Conservation (phyloP, 2,113 vertebrate species). For the Ochotona princeps region DNA sequence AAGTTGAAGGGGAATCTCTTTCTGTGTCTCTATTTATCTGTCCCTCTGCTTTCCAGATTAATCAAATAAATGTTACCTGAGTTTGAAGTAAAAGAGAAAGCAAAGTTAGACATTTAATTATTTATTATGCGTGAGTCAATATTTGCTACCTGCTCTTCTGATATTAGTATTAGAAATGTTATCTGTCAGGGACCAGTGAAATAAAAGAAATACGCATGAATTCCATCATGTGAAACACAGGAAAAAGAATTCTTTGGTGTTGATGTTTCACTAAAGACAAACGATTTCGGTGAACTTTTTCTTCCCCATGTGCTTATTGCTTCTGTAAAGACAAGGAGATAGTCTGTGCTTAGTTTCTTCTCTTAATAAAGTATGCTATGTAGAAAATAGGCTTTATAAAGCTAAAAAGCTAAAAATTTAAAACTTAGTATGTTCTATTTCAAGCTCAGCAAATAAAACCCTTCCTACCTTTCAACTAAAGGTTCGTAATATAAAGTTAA, state of each 20-base stretch:
- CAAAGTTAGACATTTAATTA: neutral
- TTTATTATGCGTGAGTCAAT: neutral
- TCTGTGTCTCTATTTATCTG: too few relatives aligned
- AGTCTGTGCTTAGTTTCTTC: neutral
- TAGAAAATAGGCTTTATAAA: slow-evolving; percentile 28
- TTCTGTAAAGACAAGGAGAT: neutral
- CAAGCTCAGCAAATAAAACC: slow-evolving; percentile 45
- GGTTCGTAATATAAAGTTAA: slow-evolving; percentile 4
- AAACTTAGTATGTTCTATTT: neutral
- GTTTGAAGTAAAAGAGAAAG: neutral
- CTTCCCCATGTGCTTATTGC: neutral
- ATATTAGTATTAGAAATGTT: slow-evolving; percentile 1
- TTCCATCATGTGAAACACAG: neutral
- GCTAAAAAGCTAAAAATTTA: slow-evolving; percentile 48
- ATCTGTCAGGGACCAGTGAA: neutral
- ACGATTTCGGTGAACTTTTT: neutral
- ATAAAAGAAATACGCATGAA: neutral
- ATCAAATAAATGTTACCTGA: neutral
- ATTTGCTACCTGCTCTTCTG: neutral
- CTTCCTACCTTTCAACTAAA: slow-evolving; percentile 44
- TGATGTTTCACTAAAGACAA: slow-evolving; percentile 44
- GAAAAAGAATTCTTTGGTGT: neutral
- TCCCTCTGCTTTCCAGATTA: too few relatives aligned
- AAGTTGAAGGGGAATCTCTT: too few relatives aligned
- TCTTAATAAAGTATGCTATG: neutral